Evolutionary conservation across 2,797 vertebrate species (phyloP), one percentile per base, ranked within the genome.

Genomic region (Halcyon leucocephala): DNA sequence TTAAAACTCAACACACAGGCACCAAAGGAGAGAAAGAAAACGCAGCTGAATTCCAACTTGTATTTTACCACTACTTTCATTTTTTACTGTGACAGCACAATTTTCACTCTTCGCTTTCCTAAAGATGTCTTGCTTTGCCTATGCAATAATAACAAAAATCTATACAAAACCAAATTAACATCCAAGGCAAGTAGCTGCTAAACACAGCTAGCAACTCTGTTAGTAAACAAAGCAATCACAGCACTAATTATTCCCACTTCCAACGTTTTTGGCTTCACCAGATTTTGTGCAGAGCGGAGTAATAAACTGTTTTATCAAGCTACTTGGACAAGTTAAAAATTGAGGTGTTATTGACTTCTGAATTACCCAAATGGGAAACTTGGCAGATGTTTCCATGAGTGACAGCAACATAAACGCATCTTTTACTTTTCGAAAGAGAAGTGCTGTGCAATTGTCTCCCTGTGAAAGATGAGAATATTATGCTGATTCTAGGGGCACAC

Each of bases 371-470:
- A 62, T 29, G 41, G 67, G 25, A 74, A 90, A 78, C 3, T 0
- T 8, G 54, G 72, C 19, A 37, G 37, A 29, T 25, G 48, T 26
- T 62, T 48, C n/a, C 29, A 41, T 12, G 10, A 71, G 29, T 1
- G 6, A 48, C 14, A 70, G 10, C 49, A 31, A 64, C 10, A 16
- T 2, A 64, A 77, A 64, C 0, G 1, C 22, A 64, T 14, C 46
- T 72, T 58, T 48, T 14, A 15, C 15, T 76, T 85, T 26, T 1
- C 8, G 7, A 19, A 54, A 62, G 35, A 11, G 14, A 41, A 82
- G 46, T 5, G 25, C 14, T 1, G 5, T 1, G 16, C 12, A 35
- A n/a, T 3, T 39, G 21, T 1, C 11, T 52, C 39, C 9, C 9
- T 0, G 4, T 2, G 3, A 57, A 80, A 52, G 8, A 18, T 18